Conservation (phyloP, 2,888 invertebrate species). For the Mylabris sibirica region DNA sequence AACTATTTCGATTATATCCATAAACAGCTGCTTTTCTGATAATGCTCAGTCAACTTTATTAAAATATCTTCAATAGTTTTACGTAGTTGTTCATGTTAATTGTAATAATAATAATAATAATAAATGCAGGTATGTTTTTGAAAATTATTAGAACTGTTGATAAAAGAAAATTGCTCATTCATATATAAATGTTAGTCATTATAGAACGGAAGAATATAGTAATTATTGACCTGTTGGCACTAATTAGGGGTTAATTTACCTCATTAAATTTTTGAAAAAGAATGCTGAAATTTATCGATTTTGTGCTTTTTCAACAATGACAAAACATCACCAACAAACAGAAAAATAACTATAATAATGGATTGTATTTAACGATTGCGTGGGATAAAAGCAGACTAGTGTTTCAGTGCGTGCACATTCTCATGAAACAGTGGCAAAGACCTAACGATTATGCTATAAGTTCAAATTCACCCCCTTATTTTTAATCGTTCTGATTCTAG, state of each 20-base stretch:
- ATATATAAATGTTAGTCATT: constrained; percentile 18
- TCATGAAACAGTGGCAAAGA: constrained; percentile 46
- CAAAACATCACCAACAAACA: too few species aligned
- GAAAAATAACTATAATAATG: constrained; percentile 31
- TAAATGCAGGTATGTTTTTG: too few species aligned
- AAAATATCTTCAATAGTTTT: not conserved
- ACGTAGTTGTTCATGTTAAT: too few species aligned
- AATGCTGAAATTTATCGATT: constrained; percentile 19
- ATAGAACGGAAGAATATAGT: constrained; percentile 26
- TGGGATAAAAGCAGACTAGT: constrained; percentile 34
- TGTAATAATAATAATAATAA: too few species aligned
- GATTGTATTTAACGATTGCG: constrained; percentile 33
- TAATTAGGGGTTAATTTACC: constrained; percentile 27
- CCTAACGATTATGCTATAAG: constrained; percentile 42
- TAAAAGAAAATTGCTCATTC: not conserved
- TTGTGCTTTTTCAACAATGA: constrained; percentile 20
- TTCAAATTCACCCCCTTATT: constrained; percentile 24
- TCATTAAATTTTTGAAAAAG: constrained; percentile 27
- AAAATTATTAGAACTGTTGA: too few species aligned
- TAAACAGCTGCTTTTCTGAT: constrained; percentile 11
- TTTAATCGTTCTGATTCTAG: constrained; percentile 19
- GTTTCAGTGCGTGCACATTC: constrained; percentile 44
- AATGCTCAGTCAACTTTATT: not conserved
- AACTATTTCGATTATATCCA: constrained; percentile 20
- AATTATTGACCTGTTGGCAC: constrained; percentile 20